Evolutionary conservation across 2,113 vertebrate genomes (phyloP).

Genomic region (Cephalopholis sonnerati): DNA sequence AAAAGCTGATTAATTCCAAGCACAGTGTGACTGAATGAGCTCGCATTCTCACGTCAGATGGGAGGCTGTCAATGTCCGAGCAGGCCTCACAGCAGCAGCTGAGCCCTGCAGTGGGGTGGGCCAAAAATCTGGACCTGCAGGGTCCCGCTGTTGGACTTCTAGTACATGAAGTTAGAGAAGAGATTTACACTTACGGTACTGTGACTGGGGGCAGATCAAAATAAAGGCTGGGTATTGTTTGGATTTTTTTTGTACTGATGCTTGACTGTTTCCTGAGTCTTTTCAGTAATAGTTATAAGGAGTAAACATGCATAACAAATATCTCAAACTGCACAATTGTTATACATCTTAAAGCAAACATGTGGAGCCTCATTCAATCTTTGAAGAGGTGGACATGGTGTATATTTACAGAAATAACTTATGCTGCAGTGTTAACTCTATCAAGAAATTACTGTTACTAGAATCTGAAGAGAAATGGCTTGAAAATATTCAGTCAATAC

Average conservation of each 20-base stretch:
- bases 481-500: too few relatives aligned
- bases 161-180: neutral
- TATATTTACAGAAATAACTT: too few relatives aligned
- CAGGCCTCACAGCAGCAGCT: slow-evolving; percentile 47
- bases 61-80: slow-evolving; percentile 25
- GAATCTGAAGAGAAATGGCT: too few relatives aligned
- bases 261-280: neutral
- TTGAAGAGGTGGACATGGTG: too few relatives aligned
- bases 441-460: too few relatives aligned
- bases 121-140: neutral
- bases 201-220: neutral
- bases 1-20: slow-evolving; percentile 68
- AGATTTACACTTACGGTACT: neutral
- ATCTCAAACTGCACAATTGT: neutral
- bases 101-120: slow-evolving; percentile 6
- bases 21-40: slow-evolving; percentile 58
- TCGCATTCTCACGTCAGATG: slow-evolving; percentile 24
- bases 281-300: neutral
- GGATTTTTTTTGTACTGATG: neutral
- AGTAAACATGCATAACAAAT: neutral
- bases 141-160: neutral
- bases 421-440: too few relatives aligned
- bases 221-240: neutral
- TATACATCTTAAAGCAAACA: neutral
- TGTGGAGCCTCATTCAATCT: neutral